phyloP scores from a whole-genome alignment of 2,888 invertebrate genomes.

The Nasonia oneida region DNA sequence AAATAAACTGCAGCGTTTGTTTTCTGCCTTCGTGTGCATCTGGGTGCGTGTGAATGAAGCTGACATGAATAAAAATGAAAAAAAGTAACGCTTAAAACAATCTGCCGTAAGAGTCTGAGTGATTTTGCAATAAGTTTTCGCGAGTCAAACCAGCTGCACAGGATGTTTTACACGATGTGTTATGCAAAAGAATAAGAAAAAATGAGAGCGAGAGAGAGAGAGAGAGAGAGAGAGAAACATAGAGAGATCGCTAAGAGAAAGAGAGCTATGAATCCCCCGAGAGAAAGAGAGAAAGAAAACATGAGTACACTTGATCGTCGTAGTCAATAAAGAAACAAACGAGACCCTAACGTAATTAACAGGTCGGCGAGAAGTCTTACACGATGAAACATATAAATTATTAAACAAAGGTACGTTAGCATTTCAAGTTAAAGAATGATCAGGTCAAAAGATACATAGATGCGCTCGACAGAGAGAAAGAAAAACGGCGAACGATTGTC shows the following conservation, averaged over 20 bases:
- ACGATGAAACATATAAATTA: slow-evolving; percentile 42
- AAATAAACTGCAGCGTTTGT: neutral
- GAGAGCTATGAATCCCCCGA: neutral
- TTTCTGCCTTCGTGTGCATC: neutral
- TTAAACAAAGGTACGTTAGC: slow-evolving; percentile 20
- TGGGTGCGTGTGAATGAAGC: neutral
- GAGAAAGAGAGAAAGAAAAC: neutral
- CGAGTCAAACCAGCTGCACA: neutral
- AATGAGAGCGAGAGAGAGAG: neutral
- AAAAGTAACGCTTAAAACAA: neutral
- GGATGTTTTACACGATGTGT: slow-evolving; percentile 32
- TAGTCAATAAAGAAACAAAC: slow-evolving; percentile 31
- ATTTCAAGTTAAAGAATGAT: slow-evolving; percentile 32
- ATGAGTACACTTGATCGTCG: neutral
- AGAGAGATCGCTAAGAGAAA: neutral
- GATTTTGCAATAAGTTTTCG: slow-evolving; percentile 21
- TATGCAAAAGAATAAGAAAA: neutral
- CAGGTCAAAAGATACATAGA: slow-evolving; percentile 21
- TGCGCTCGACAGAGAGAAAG: slow-evolving; percentile 45
- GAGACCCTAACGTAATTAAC: slow-evolving; percentile 22
- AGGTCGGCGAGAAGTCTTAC: slow-evolving; percentile 22
- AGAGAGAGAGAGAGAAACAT: neutral
- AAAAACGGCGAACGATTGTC: slow-evolving; percentile 24
- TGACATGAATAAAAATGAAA: neutral
- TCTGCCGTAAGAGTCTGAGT: slow-evolving; percentile 26